These are phyloP conservation scores for Electrophaes corylata DNA, from an alignment of 2,888 invertebrate genomes.

Conservation along the genomic window DNA sequence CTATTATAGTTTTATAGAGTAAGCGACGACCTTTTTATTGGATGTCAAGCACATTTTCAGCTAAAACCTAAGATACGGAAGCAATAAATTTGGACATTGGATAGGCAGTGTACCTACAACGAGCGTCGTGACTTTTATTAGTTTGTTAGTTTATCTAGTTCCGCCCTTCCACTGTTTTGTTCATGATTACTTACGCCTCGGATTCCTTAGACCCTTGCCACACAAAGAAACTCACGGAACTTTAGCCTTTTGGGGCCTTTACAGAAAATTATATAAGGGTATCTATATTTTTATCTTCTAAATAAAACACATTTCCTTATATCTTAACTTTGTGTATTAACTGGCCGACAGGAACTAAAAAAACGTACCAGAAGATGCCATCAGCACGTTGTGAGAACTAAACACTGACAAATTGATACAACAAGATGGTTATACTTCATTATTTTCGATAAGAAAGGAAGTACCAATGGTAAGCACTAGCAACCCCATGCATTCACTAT, in stretches of 20 bases:
- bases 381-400: too few species aligned
- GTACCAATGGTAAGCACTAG: too few species aligned
- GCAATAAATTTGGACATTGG: slow-evolving; percentile 25
- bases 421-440: too few species aligned
- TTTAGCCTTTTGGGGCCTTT: slow-evolving; percentile 11
- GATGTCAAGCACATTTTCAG: background rate
- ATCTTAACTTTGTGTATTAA: too few species aligned
- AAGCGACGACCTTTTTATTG: slow-evolving; percentile 9
- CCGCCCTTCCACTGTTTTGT: slow-evolving; percentile 39
- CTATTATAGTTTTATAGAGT: too few species aligned
- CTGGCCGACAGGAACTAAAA: too few species aligned
- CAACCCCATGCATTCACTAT: too few species aligned
- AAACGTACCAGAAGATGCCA: too few species aligned
- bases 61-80: background rate
- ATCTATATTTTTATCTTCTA: too few species aligned
- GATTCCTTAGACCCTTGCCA: slow-evolving; percentile 26
- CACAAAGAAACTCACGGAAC: slow-evolving; percentile 12
- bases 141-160: slow-evolving; percentile 31
- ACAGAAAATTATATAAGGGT: background rate
- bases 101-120: slow-evolving; percentile 18
- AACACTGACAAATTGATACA: too few species aligned
- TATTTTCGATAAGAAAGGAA: too few species aligned
- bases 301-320: too few species aligned
- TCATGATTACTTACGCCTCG: slow-evolving; percentile 32
- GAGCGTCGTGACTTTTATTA: slow-evolving; percentile 36